Percentiles rank a stretch among this genome's conserved stretches.
phyloP scores from a whole-genome alignment of 37 sponge, comb jelly and placozoan genomes.

The Beroe forskalii region DNA sequence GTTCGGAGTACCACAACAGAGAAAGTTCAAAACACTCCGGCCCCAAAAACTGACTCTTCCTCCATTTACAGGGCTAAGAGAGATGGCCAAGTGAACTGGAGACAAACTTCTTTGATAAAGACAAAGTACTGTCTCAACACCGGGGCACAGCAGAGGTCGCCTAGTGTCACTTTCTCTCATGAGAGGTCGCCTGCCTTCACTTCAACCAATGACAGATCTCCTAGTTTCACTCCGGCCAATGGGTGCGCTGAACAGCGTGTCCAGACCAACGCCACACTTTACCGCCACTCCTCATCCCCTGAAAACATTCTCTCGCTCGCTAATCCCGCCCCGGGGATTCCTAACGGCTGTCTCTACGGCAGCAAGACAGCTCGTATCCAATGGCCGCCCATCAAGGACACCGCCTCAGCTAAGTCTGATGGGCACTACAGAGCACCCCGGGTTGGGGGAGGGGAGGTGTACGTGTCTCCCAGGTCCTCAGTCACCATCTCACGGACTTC shows the following conservation, averaged over 20 bases:
- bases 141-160: too few species aligned
- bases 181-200: too few species aligned
- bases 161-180: too few species aligned
- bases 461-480: neutral
- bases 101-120: constrained; percentile 40
- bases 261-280: neutral
- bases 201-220: too few species aligned
- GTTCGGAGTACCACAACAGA: neutral
- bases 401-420: neutral
- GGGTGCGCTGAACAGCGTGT: too few species aligned
- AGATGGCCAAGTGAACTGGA: constrained; percentile 49
- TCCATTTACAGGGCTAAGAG: neutral
- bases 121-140: neutral
- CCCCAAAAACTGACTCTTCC: neutral
- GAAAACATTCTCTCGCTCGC: constrained; percentile 24
- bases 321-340: neutral
- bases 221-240: too few species aligned
- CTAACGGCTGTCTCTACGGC: constrained; percentile 1
- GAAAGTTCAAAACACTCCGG: neutral
- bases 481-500: neutral
- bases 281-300: neutral
- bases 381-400: constrained; percentile 28
- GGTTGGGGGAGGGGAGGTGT: too few species aligned
- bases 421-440: neutral
- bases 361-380: neutral